Evolutionary conservation across 1,140 invertebrate species (phyloP), one percentile per base, ranked within the genome.

Genomic region (Helicoverpa armigera): DNA sequence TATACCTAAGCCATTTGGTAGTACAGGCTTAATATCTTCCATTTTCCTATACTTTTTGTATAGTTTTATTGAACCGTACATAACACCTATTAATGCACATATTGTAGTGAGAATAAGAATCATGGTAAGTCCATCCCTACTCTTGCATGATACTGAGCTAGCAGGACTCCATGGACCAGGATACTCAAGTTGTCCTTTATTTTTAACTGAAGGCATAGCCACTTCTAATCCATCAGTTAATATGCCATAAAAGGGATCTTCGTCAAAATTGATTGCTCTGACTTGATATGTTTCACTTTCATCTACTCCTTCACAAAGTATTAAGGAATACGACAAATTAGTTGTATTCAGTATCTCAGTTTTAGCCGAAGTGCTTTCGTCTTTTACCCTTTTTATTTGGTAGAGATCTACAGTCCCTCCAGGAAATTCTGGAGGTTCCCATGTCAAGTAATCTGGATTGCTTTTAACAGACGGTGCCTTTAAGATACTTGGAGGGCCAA

Each of bases 321-420:
- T 83, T 31, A 93, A 73, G 16, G 86, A 77, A 51, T 75, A 84
- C 35, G 82, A 82, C 48, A 92, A 83, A 18, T 92, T 88, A 60
- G 92, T 94, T 61, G 91, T 92, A 78, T 95, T 95, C 51, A 88
- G 84, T 31, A 92, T 87, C 73, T 93, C 90, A 80, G 82, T 87
- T 75, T 83, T 80, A 77, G 86, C 11, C 10, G 16, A 3, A 50
- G 31, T 60, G 51, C 86, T 84, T 61, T 91, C 88, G 88, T 95
- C 93, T 85, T 90, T 92, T 10, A 94, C 83, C 67, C 94, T 90
- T 84, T 82, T 90, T 35, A 96, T 89, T 89, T 97, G 95, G 87
- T 97, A 97, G 80, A 94, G 95, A 87, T 96, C 93, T 11, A 96
- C 83, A 75, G 93, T 94, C 2, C 97, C 98, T 84, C 97, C 97